Percentiles rank a stretch among this genome's conserved stretches.
Evolutionary conservation across 2,797 vertebrate genomes (phyloP).

Genomic region (Galago senegalensis): DNA sequence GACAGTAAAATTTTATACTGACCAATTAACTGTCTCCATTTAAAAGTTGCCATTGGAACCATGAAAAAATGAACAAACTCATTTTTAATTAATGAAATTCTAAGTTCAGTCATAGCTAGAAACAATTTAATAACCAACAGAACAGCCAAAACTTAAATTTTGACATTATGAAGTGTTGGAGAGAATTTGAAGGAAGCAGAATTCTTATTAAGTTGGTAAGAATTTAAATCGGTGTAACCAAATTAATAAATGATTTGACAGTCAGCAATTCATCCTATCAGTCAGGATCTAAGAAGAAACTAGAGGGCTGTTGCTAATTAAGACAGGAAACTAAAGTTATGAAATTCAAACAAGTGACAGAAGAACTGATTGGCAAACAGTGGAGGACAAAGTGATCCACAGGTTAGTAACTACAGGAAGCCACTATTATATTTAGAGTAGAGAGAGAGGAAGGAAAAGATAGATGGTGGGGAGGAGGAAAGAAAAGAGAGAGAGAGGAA

Average conservation of each 20-base stretch:
- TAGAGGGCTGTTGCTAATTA: background rate
- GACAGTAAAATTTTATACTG: background rate
- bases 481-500: background rate
- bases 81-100: constrained; percentile 40
- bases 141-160: background rate
- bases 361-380: background rate
- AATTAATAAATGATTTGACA: background rate
- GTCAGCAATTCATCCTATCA: background rate
- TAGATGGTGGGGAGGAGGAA: background rate
- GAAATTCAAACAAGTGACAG: background rate
- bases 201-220: background rate
- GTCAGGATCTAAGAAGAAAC: background rate
- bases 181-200: background rate
- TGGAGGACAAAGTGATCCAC: background rate
- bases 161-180: background rate
- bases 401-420: background rate
- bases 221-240: background rate
- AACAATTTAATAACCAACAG: background rate
- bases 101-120: constrained; percentile 7
- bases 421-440: background rate
- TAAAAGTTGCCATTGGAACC: background rate
- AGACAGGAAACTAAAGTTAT: background rate
- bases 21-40: background rate
- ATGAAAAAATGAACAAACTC: background rate
- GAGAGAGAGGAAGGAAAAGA: background rate